Conservation (phyloP, 2,888 invertebrate species). For the Mesoligia furuncula region DNA sequence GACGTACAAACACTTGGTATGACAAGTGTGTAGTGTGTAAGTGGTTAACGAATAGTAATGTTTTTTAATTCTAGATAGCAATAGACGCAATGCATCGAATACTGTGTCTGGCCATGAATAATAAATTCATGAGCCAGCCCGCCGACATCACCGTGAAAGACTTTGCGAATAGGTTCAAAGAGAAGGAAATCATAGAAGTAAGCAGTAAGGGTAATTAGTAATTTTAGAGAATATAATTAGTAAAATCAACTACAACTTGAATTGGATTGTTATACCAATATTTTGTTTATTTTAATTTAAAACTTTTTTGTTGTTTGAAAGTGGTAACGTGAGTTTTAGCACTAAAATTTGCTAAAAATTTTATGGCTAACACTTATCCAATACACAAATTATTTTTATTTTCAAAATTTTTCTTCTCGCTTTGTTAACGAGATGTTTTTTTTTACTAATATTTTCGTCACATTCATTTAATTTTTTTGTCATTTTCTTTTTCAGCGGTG, state of each 20-base stretch:
- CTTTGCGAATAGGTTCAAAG: conserved; percentile 75
- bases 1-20: background rate
- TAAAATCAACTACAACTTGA: conserved; percentile 52
- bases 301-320: conserved; percentile 11
- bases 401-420: conserved; percentile 36
- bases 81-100: conserved; percentile 84
- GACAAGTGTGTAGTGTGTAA: background rate
- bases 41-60: conserved; percentile 28
- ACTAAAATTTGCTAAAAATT: background rate
- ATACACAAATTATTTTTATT: conserved; percentile 32
- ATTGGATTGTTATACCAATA: conserved; percentile 39
- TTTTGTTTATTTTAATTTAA: conserved; percentile 9
- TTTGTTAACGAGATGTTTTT: background rate
- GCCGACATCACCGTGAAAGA: conserved; percentile 71
- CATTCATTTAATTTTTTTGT: background rate
- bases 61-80: conserved; percentile 76
- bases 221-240: conserved; percentile 75
- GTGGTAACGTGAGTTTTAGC: background rate
- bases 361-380: background rate
- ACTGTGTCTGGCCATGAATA: conserved; percentile 85
- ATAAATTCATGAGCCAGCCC: conserved; percentile 73
- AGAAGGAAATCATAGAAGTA: conserved; percentile 78
- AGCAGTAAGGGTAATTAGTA: conserved; percentile 85
- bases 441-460: background rate
- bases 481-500: conserved; percentile 66